These are phyloP conservation scores for Pogonocichla stellata DNA, from an alignment of 2,113 vertebrate genomes.

Conservation along the genomic window DNA sequence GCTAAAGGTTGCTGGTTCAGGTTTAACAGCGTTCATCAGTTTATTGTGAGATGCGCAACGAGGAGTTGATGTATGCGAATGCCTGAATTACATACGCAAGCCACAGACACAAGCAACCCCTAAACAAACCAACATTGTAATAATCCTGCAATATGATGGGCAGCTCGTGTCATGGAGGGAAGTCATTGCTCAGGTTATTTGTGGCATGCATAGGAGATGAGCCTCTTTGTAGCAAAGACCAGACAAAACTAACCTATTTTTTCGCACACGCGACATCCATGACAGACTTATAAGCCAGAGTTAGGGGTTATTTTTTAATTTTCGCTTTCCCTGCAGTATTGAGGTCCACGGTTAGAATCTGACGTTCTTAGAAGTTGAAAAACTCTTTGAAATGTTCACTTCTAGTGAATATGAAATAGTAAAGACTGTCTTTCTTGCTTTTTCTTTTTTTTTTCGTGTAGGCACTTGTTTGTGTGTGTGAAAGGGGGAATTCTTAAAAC, in stretches of 20 bases:
- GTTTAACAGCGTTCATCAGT: not conserved
- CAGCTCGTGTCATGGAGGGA: not conserved
- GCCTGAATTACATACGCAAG: not conserved
- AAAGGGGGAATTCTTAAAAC: not conserved
- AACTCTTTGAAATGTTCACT: not conserved
- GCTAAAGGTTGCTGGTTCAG: not conserved
- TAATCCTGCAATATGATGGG: not conserved
- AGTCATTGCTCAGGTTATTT: constrained; percentile 7
- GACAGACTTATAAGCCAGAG: not conserved
- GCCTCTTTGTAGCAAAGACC: not conserved
- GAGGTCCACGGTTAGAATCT: not conserved
- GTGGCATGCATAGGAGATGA: not conserved
- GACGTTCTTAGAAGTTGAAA: not conserved
- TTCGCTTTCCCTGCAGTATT: not conserved
- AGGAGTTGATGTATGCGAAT: not conserved
- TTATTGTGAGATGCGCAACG: not conserved
- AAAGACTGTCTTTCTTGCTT: not conserved
- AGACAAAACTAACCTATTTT: not conserved
- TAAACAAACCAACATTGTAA: not conserved
- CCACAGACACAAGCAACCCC: not conserved
- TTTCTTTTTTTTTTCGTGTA: not conserved
- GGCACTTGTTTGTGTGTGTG: not conserved
- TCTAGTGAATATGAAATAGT: not conserved
- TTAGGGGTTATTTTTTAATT: not conserved
- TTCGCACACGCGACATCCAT: not conserved